These are phyloP conservation scores for Doryteuthis pealeii DNA, from an alignment of 1,140 invertebrate species.

Conservation along the genomic window DNA sequence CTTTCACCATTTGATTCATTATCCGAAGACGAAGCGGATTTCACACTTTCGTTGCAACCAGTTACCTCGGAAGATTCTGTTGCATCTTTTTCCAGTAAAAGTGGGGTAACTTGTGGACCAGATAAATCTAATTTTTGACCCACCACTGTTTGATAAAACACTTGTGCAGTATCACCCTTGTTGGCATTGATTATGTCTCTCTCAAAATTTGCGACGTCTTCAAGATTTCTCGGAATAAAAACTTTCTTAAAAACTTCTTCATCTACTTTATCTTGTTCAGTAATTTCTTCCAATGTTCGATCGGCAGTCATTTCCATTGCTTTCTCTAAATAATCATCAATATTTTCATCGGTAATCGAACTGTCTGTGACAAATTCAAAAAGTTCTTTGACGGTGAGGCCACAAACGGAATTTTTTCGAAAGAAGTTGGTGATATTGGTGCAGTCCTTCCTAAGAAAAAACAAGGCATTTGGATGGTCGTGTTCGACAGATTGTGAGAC, in stretches of 20 bases:
- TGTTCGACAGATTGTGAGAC: constrained; percentile 98
- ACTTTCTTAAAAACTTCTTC: constrained; percentile 80
- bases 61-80: background rate
- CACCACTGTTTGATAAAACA: constrained; percentile 81
- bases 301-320: constrained; percentile 52
- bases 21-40: background rate
- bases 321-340: constrained; percentile 67
- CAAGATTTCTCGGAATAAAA: constrained; percentile 92
- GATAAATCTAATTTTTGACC: constrained; percentile 80
- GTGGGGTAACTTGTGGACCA: constrained; percentile 65
- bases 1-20: background rate
- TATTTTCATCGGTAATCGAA: constrained; percentile 76
- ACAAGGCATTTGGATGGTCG: constrained; percentile 92
- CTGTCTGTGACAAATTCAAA: constrained; percentile 96
- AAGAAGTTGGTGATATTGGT: constrained; percentile 94
- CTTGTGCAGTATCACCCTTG: constrained; percentile 67
- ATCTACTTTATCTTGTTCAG: constrained; percentile 58
- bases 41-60: too few species aligned
- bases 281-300: constrained; percentile 47
- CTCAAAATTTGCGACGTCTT: constrained; percentile 88
- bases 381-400: constrained; percentile 85
- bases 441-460: constrained; percentile 94
- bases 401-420: constrained; percentile 81
- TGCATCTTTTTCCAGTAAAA: background rate
- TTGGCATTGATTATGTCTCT: constrained; percentile 67